A percentile compares a stretch with the other conserved stretches of the same genome.
phyloP scores from a whole-genome alignment of 2,113 vertebrate genomes.

The Etheostoma cragini region DNA sequence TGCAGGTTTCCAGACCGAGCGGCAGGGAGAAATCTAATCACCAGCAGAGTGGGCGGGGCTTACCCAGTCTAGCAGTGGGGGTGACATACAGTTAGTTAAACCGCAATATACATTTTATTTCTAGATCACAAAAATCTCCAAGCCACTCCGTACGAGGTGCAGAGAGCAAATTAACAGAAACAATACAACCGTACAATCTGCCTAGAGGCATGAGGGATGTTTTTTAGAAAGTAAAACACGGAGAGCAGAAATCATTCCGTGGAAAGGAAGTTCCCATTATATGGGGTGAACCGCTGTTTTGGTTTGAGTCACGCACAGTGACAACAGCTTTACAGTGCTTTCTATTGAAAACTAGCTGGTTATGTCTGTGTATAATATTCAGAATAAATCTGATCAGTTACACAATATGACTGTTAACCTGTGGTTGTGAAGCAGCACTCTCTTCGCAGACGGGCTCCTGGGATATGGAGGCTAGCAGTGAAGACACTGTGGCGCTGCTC shows the following conservation, averaged over 20 bases:
- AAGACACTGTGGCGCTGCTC: slow-evolving; percentile 78
- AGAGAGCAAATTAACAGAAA: background rate
- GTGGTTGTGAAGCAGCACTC: slow-evolving; percentile 19
- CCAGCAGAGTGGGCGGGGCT: no score
- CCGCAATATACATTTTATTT: background rate
- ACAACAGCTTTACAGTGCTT: background rate
- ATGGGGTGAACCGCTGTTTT: background rate
- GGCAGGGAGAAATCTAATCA: no score
- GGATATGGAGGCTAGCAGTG: slow-evolving; percentile 77
- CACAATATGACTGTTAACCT: slow-evolving; percentile 52
- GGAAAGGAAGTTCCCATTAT: background rate
- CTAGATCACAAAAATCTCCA: background rate
- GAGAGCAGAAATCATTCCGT: slow-evolving; percentile 15
- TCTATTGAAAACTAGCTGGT: background rate
- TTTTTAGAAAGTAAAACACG: slow-evolving; percentile 6
- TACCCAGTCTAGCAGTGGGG: no score
- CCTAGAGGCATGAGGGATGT: slow-evolving; percentile 22
- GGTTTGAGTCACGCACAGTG: slow-evolving; percentile 38
- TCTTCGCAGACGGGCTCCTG: slow-evolving; percentile 51
- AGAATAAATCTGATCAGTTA: background rate
- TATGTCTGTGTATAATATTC: background rate
- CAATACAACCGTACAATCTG: background rate
- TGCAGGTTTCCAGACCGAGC: no score
- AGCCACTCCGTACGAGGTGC: background rate
- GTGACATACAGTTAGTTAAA: background rate